A percentile compares a stretch with the other conserved stretches of the same genome.
Evolutionary conservation across 2,797 vertebrate genomes (phyloP).

Genomic region (Amniataba percoides): DNA sequence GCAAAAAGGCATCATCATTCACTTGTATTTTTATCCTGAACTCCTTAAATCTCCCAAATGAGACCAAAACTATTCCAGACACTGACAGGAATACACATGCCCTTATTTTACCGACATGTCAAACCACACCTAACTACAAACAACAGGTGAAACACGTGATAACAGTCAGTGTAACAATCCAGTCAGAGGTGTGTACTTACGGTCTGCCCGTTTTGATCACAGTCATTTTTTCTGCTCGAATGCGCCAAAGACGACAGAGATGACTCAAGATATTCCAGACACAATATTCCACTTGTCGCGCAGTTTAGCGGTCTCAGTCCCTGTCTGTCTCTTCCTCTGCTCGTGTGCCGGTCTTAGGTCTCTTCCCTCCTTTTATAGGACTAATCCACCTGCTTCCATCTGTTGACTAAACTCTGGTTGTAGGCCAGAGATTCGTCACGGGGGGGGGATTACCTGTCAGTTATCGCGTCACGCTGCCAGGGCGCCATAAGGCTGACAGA

Average conservation of each 20-base stretch:
- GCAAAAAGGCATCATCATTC: not conserved
- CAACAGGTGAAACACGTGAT: not conserved
- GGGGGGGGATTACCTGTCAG: constrained; percentile 78
- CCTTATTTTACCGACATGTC: not conserved
- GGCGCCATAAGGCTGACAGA: constrained; percentile 63
- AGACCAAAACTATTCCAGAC: not conserved
- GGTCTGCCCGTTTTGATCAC: constrained; percentile 79
- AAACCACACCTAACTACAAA: not conserved
- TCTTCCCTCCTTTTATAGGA: constrained; percentile 78
- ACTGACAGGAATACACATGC: not conserved
- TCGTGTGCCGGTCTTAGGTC: constrained; percentile 39
- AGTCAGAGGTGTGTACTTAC: constrained; percentile 78
- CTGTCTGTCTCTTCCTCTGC: constrained; percentile 17
- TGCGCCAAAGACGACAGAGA: constrained; percentile 22
- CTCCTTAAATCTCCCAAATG: not conserved
- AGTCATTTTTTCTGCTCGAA: constrained; percentile 77
- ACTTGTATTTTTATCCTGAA: not conserved
- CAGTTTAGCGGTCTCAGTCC: constrained; percentile 4
- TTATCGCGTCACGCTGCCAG: constrained; percentile 63
- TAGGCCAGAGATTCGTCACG: constrained; percentile 69
- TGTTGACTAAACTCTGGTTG: constrained; percentile 78
- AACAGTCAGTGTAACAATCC: not conserved
- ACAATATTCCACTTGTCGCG: not conserved
- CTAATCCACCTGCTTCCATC: constrained; percentile 87
- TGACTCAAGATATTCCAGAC: constrained; percentile 35